phyloP scores from a whole-genome alignment of 2,113 vertebrate genomes.

The Rhinoptilus africanus region DNA sequence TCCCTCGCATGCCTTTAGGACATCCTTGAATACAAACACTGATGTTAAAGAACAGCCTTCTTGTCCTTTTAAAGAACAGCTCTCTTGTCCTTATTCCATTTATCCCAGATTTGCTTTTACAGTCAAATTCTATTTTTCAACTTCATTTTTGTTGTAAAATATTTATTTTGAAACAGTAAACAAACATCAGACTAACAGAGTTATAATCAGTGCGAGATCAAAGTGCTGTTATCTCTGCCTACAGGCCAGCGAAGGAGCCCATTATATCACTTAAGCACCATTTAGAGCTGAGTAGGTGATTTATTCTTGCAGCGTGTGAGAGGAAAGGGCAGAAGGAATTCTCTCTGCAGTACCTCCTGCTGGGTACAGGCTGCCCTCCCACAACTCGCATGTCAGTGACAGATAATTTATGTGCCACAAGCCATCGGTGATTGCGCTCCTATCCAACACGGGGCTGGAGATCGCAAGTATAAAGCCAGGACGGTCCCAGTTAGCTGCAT shows the following conservation, averaged over 20 bases:
- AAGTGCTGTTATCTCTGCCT: neutral
- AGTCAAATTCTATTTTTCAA: neutral
- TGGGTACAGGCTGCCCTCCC: constrained; percentile 12
- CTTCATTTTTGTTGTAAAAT: neutral
- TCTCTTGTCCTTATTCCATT: neutral
- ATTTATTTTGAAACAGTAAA: neutral
- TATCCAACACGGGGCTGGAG: neutral
- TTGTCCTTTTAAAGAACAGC: neutral
- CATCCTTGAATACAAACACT: neutral
- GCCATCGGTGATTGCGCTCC: neutral
- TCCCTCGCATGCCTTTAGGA: neutral
- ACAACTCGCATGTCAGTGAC: neutral
- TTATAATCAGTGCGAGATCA: neutral
- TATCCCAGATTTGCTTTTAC: neutral
- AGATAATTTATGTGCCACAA: neutral
- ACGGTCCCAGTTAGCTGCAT: neutral
- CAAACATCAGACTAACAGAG: neutral
- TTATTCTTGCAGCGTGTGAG: neutral
- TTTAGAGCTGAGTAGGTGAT: neutral
- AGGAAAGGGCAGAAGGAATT: constrained; percentile 1
- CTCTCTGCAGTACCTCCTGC: neutral
- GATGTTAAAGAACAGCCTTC: neutral
- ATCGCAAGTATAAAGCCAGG: neutral
- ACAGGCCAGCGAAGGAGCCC: neutral
- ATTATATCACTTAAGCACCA: neutral